phyloP scores from a whole-genome alignment of 2,113 vertebrate genomes.

The Lophura nycthemera region DNA sequence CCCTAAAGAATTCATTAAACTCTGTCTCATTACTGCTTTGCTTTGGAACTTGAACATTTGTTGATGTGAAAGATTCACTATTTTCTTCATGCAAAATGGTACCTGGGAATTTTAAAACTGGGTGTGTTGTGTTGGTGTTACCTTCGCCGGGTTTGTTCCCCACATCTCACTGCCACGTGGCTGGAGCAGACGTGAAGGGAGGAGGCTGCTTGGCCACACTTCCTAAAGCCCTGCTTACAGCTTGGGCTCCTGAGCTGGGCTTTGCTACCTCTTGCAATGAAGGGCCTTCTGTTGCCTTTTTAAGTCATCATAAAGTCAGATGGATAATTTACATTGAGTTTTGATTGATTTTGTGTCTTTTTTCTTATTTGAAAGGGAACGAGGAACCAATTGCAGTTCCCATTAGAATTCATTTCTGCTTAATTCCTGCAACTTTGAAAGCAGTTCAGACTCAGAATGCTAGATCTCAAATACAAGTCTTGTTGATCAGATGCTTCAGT shows the following conservation, averaged over 20 bases:
- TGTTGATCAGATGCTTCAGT: neutral
- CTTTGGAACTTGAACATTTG: neutral
- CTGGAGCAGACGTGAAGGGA: neutral
- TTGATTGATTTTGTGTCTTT: slow-evolving; percentile 51
- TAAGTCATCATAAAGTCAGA: neutral
- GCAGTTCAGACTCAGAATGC: neutral
- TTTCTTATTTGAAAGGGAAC: neutral
- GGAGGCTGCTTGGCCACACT: neutral
- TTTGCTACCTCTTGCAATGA: neutral
- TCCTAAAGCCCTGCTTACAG: neutral
- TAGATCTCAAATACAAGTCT: neutral
- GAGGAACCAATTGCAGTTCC: neutral
- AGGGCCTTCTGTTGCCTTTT: neutral
- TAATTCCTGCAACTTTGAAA: slow-evolving; percentile 7
- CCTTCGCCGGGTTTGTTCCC: neutral
- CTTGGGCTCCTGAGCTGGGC: neutral
- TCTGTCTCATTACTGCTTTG: neutral
- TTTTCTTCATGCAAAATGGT: neutral
- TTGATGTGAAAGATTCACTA: neutral
- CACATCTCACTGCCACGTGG: accelerated
- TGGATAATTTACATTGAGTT: slow-evolving; percentile 12
- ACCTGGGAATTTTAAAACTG: neutral
- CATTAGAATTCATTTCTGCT: slow-evolving; percentile 33
- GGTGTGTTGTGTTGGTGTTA: neutral
- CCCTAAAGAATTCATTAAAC: neutral